phyloP scores from a whole-genome alignment of 2,797 vertebrate genomes.

The Sarcophilus harrisii region DNA sequence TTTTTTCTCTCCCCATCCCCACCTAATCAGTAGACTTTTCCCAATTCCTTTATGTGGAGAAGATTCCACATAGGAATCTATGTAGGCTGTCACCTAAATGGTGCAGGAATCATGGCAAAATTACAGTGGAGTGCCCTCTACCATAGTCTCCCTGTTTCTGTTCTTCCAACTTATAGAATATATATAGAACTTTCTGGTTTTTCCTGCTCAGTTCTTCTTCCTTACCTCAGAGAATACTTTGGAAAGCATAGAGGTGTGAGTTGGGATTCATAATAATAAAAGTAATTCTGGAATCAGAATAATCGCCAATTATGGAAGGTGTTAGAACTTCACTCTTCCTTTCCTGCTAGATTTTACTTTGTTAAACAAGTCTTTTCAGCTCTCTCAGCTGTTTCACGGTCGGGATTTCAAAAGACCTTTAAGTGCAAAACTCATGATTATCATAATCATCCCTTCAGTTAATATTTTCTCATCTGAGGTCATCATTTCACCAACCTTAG shows the following conservation, averaged over 20 bases:
- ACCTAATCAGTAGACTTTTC: not conserved
- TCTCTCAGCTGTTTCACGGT: not conserved
- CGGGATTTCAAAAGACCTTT: not conserved
- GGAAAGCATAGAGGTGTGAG: not conserved
- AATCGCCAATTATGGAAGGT: not conserved
- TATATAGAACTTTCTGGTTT: not conserved
- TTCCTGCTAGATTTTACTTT: not conserved
- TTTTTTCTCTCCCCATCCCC: not conserved
- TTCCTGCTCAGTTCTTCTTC: not conserved
- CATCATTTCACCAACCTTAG: not conserved
- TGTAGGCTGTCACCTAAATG: not conserved
- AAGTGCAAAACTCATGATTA: not conserved
- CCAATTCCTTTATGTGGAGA: not conserved
- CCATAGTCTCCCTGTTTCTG: not conserved
- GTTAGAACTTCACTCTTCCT: not conserved
- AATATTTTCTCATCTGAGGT: not conserved
- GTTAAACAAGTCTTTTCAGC: not conserved
- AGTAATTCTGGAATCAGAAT: constrained; percentile 2
- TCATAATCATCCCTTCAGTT: not conserved
- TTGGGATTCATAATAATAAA: not conserved
- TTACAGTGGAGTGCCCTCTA: not conserved
- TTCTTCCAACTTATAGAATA: not conserved
- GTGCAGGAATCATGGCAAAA: not conserved
- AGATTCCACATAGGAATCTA: too few species aligned
- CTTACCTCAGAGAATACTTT: not conserved